phyloP scores from a whole-genome alignment of 1,140 invertebrate species.

The Drosophila elegans region DNA sequence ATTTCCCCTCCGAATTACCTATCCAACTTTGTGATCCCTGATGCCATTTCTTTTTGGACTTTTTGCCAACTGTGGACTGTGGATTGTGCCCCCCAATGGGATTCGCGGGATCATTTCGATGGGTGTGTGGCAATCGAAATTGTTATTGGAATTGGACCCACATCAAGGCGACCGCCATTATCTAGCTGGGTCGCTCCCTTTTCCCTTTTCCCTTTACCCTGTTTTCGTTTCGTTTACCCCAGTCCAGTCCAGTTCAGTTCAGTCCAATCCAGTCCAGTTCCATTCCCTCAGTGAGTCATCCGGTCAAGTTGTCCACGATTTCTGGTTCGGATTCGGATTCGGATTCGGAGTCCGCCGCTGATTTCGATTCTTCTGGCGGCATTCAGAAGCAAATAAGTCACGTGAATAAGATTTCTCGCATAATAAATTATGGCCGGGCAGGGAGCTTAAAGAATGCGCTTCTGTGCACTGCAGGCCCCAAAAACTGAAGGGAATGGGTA shows the following conservation, averaged over 20 bases:
- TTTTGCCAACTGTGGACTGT: neutral
- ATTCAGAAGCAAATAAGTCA: constrained; percentile 84
- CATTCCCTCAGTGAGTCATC: constrained; percentile 22
- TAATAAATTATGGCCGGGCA: constrained; percentile 79
- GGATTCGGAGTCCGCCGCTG: constrained; percentile 7
- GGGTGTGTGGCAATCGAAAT: constrained; percentile 35
- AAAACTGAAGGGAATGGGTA: constrained; percentile 1
- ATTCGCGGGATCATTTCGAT: constrained; percentile 21
- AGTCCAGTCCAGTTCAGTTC: neutral
- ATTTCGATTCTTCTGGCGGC: constrained; percentile 40
- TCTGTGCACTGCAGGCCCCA: constrained; percentile 44
- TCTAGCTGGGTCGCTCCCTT: constrained; percentile 18
- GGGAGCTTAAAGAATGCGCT: constrained; percentile 57
- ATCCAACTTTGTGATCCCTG: constrained; percentile 13
- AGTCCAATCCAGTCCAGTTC: neutral
- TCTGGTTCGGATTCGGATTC: constrained; percentile 1
- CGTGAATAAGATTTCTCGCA: constrained; percentile 84
- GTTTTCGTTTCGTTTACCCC: too few relatives aligned
- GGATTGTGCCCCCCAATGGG: constrained; percentile 19
- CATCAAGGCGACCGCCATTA: constrained; percentile 71
- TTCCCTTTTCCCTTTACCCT: neutral
- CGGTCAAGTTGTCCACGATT: constrained; percentile 18
- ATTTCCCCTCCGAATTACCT: constrained; percentile 7
- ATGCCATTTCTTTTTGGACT: constrained; percentile 3
- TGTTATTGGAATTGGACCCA: constrained; percentile 51